Conservation (phyloP, 2,888 invertebrate species). For the Ochropleura plecta region DNA sequence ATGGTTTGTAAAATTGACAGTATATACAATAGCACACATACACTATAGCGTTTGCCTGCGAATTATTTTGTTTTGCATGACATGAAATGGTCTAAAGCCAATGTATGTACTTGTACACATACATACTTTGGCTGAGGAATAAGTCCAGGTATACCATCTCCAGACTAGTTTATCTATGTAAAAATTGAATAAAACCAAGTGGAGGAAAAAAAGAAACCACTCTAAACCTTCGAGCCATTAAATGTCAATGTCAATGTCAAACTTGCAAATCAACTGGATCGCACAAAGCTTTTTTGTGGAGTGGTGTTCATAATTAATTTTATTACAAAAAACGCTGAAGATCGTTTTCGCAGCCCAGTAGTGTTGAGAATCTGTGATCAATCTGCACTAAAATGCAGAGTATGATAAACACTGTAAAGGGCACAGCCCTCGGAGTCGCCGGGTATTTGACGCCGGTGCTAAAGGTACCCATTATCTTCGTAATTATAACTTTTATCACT, state of each 20-base stretch:
- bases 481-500: conserved; percentile 39
- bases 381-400: conserved; percentile 94
- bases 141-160: too few relatives aligned
- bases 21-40: too few relatives aligned
- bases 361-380: conserved; percentile 48
- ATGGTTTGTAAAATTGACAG: too few relatives aligned
- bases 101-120: too few relatives aligned
- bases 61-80: too few relatives aligned
- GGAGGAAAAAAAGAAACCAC: neutral
- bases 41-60: too few relatives aligned
- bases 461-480: conserved; percentile 92
- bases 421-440: conserved; percentile 98
- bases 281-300: conserved; percentile 8
- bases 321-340: conserved; percentile 25
- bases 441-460: conserved; percentile 99
- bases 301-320: conserved; percentile 32
- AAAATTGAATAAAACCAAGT: neutral
- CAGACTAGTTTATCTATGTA: too few relatives aligned
- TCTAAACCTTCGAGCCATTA: conserved; percentile 9
- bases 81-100: too few relatives aligned
- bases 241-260: conserved; percentile 48
- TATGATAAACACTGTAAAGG: conserved; percentile 98
- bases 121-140: too few relatives aligned
- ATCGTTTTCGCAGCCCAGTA: conserved; percentile 18
- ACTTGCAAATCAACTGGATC: conserved; percentile 4